phyloP scores from a whole-genome alignment of 2,888 invertebrate genomes.

The Sminthurides aquaticus region DNA sequence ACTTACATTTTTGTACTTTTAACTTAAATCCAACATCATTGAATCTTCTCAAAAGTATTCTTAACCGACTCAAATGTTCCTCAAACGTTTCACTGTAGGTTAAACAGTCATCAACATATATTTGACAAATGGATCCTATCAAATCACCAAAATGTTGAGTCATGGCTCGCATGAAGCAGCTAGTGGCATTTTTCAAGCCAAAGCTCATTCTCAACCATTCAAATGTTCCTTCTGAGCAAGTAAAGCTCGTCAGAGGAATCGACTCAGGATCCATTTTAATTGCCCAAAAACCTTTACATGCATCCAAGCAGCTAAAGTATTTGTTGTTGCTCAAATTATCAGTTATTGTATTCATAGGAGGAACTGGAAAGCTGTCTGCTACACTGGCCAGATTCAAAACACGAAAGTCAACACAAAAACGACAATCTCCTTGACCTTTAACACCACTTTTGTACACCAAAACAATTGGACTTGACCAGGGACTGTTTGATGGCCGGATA shows the following conservation, averaged over 20 bases:
- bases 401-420: conserved; percentile 3
- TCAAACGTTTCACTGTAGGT: background rate
- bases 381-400: background rate
- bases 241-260: conserved; percentile 1
- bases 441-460: conserved; percentile 31
- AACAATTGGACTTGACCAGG: conserved; percentile 6
- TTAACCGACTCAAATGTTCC: background rate
- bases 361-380: background rate
- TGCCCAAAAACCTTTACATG: conserved; percentile 36
- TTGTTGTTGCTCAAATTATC: background rate
- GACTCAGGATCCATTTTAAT: conserved; percentile 16
- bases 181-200: conserved; percentile 5
- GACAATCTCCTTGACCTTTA: background rate
- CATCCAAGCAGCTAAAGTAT: background rate
- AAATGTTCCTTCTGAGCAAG: background rate
- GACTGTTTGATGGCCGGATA: background rate
- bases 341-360: background rate
- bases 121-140: background rate
- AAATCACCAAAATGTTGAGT: background rate
- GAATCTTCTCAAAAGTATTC: background rate
- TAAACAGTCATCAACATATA: conserved; percentile 6
- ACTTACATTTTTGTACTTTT: conserved; percentile 15
- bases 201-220: conserved; percentile 3
- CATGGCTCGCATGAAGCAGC: conserved; percentile 2
- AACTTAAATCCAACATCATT: conserved; percentile 4